These are phyloP conservation scores for Porites divaricata DNA, from an alignment of 92 coral and sea anemone genomes.

Conservation along the genomic window DNA sequence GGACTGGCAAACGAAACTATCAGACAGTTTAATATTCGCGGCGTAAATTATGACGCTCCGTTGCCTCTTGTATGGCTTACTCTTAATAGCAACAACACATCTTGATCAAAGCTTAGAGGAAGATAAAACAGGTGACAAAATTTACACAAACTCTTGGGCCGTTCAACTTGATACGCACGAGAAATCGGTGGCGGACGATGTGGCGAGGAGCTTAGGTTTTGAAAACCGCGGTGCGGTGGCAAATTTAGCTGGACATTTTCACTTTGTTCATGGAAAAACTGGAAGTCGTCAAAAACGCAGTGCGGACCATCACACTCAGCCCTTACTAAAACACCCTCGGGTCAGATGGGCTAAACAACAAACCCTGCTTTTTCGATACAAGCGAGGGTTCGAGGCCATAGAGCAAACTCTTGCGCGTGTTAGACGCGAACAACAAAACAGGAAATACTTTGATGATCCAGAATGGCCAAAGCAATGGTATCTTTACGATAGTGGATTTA, in stretches of 20 bases:
- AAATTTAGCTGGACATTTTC: constrained; percentile 72
- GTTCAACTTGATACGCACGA: constrained; percentile 86
- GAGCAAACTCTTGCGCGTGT: constrained; percentile 1
- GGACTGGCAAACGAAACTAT: background rate
- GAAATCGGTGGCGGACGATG: constrained; percentile 71
- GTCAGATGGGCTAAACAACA: constrained; percentile 87
- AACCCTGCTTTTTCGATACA: constrained; percentile 71
- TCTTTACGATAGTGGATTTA: constrained; percentile 57
- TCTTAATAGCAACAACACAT: constrained; percentile 3
- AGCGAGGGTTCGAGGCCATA: constrained; percentile 64
- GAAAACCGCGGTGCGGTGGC: constrained; percentile 78
- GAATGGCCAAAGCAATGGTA: constrained; percentile 78
- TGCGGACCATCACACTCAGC: constrained; percentile 59
- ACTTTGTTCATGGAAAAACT: constrained; percentile 73
- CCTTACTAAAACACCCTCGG: constrained; percentile 81
- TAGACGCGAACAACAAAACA: constrained; percentile 36
- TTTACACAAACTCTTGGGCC: constrained; percentile 83
- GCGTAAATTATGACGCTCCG: background rate
- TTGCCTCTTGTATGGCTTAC: constrained; percentile 1
- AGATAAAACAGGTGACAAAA: constrained; percentile 7
- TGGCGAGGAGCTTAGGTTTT: constrained; percentile 81
- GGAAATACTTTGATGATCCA: constrained; percentile 75
- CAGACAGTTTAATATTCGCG: background rate
- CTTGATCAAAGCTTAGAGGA: constrained; percentile 25
- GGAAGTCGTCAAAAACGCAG: constrained; percentile 67